Evolutionary conservation across 2,113 vertebrate species (phyloP).

Genomic region (Delphinapterus leucas): DNA sequence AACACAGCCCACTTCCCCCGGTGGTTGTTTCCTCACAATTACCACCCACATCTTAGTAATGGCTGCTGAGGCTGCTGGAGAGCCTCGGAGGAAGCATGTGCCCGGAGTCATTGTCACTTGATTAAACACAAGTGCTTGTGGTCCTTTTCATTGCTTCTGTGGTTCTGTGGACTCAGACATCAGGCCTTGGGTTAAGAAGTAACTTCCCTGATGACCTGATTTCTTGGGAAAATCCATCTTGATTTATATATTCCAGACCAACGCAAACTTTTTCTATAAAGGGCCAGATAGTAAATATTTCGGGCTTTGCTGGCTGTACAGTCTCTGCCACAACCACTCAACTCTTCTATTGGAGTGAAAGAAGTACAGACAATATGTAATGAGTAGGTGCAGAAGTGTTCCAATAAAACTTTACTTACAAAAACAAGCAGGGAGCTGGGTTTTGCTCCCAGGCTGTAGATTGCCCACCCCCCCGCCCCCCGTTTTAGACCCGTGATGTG

Average conservation of each 20-base stretch:
- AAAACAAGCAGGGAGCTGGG: neutral
- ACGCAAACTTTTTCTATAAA: neutral
- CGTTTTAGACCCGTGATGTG: neutral
- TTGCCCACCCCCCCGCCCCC: too few species aligned
- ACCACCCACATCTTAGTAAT: neutral
- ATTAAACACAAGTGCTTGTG: neutral
- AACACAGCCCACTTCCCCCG: neutral
- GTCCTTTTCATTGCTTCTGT: neutral
- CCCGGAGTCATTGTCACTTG: neutral
- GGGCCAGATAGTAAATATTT: neutral
- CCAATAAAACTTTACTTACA: conserved; percentile 41
- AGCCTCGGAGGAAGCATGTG: neutral
- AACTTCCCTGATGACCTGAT: neutral
- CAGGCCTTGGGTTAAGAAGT: neutral
- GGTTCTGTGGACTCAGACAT: neutral
- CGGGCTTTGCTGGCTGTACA: neutral
- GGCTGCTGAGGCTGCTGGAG: neutral
- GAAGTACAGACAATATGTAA: neutral
- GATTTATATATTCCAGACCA: neutral
- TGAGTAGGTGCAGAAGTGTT: neutral
- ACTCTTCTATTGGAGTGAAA: neutral
- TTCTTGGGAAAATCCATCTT: neutral
- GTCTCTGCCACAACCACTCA: neutral
- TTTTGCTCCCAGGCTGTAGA: neutral
- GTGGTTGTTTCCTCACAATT: neutral